phyloP scores from a whole-genome alignment of 2,113 vertebrate species.

The Cinclus mexicanus region DNA sequence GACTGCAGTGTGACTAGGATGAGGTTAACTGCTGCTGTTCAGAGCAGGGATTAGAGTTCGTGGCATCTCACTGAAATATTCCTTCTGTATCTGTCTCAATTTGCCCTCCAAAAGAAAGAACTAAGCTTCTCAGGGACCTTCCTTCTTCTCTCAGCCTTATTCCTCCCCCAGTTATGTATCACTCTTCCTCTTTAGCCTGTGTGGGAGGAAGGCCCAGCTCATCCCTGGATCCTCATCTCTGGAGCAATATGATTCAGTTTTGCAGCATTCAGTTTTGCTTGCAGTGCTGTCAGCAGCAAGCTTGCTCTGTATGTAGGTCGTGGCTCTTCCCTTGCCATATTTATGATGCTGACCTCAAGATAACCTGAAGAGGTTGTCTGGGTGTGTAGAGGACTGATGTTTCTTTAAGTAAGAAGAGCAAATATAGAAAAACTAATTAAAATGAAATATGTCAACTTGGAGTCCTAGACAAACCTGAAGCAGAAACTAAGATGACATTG shows the following conservation, averaged over 20 bases:
- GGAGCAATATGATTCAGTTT: not conserved
- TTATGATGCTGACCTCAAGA: constrained; percentile 8
- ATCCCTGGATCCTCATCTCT: not conserved
- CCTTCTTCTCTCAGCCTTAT: not conserved
- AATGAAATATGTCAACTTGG: constrained; percentile 32
- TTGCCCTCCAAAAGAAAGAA: not conserved
- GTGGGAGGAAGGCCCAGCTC: not conserved
- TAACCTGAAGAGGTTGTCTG: constrained; percentile 8
- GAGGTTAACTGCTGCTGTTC: not conserved
- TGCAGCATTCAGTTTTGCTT: not conserved
- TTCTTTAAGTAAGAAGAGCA: constrained; percentile 30
- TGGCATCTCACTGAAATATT: not conserved
- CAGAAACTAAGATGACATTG: constrained; percentile 39
- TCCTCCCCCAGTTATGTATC: not conserved
- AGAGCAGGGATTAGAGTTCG: not conserved
- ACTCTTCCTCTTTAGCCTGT: not conserved
- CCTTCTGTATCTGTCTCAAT: not conserved
- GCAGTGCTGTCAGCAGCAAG: not conserved
- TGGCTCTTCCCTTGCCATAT: not conserved
- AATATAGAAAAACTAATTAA: constrained; percentile 35
- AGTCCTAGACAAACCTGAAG: constrained; percentile 24
- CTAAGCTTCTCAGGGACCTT: not conserved
- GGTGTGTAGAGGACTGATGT: not conserved
- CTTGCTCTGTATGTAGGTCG: not conserved
- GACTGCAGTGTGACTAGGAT: not conserved